A percentile compares a stretch with the other conserved stretches of the same genome.
phyloP scores from a whole-genome alignment of 2,113 vertebrate species.

The Gorsachius goisagi region DNA sequence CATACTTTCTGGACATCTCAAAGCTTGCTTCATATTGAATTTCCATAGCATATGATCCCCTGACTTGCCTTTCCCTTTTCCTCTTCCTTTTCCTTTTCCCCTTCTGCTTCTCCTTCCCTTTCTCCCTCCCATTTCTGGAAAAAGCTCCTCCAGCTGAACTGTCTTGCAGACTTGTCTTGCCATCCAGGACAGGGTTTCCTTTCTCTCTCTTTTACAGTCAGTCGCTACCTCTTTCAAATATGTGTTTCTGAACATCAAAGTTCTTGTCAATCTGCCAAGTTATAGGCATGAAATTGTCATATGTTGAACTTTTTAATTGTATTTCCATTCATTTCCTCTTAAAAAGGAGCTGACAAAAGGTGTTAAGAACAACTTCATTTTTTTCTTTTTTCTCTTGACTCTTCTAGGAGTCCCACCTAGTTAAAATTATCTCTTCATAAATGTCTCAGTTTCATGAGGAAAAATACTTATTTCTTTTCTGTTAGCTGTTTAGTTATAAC shows the following conservation, averaged over 20 bases:
- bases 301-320: background rate
- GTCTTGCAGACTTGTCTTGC: background rate
- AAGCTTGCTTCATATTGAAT: background rate
- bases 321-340: background rate
- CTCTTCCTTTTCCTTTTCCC: background rate
- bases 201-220: background rate
- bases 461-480: background rate
- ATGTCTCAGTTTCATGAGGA: background rate
- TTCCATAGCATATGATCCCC: background rate
- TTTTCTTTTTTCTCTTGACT: background rate
- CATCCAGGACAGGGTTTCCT: background rate
- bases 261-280: background rate
- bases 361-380: background rate
- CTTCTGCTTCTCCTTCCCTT: background rate
- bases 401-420: background rate
- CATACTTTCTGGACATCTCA: background rate
- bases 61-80: background rate
- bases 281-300: background rate
- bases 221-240: background rate
- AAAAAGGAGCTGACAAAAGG: background rate
- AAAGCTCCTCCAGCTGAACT: background rate
- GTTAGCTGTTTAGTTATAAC: background rate
- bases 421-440: background rate
- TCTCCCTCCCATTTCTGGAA: background rate
- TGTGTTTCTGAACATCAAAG: background rate